Percentiles rank a stretch among this genome's conserved stretches.
phyloP scores from a whole-genome alignment of 2,113 vertebrate species.

The Melanotaenia duboulayi region DNA sequence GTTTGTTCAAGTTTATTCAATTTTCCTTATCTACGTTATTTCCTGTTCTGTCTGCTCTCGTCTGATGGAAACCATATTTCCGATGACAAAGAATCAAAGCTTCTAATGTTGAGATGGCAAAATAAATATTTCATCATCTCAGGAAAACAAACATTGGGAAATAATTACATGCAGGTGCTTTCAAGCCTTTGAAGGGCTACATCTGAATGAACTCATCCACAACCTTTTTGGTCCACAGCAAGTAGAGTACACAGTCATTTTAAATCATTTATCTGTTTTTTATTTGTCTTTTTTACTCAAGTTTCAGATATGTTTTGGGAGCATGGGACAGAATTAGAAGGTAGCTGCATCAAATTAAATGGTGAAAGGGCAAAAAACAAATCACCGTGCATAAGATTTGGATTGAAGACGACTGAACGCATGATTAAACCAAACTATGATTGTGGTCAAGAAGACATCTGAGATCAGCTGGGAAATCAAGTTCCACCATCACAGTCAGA shows the following conservation, averaged over 20 bases:
- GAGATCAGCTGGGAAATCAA: slow-evolving; percentile 34
- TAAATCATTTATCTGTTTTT: not conserved
- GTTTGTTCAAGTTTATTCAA: slow-evolving; percentile 20
- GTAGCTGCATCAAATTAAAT: not conserved
- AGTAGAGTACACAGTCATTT: slow-evolving; percentile 2
- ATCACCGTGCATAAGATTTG: not conserved
- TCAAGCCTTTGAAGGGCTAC: slow-evolving; percentile 17
- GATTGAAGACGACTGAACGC: not conserved
- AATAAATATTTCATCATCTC: slow-evolving; percentile 43
- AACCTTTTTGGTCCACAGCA: slow-evolving; percentile 1
- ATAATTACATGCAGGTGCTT: slow-evolving; percentile 37
- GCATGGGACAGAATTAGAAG: not conserved
- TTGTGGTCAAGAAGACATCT: slow-evolving; percentile 4
- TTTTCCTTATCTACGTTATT: slow-evolving; percentile 20
- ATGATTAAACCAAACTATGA: not conserved
- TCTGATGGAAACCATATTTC: slow-evolving; percentile 34
- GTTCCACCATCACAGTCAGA: slow-evolving; percentile 30
- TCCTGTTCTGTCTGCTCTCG: slow-evolving; percentile 2
- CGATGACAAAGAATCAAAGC: slow-evolving; percentile 16
- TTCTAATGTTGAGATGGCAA: slow-evolving; percentile 27
- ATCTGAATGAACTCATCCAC: slow-evolving; percentile 5
- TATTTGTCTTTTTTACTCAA: not conserved
- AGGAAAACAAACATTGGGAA: slow-evolving; percentile 28
- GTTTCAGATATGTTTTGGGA: slow-evolving; percentile 6
- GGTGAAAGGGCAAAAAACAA: not conserved